These are phyloP conservation scores for Turdus rufiventris DNA, from an alignment of 2,113 vertebrate genomes.

Conservation along the genomic window DNA sequence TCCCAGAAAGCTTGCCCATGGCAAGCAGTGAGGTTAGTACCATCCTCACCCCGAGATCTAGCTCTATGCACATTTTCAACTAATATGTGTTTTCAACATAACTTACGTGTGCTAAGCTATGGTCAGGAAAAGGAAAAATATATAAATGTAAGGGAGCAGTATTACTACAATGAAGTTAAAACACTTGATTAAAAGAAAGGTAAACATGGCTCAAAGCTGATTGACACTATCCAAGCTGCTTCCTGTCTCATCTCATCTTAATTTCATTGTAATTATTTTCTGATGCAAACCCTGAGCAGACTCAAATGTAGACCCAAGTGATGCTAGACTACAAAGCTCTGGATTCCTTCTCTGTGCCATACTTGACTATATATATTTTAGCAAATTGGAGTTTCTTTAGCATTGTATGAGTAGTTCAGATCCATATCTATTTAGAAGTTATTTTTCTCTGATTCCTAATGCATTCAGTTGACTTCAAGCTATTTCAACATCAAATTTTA, in stretches of 20 bases:
- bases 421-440: not conserved
- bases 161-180: not conserved
- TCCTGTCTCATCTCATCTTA: not conserved
- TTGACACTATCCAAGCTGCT: not conserved
- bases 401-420: rapidly evolving
- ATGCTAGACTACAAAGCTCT: not conserved
- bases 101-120: not conserved
- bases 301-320: no score
- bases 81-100: not conserved
- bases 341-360: not conserved
- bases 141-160: not conserved
- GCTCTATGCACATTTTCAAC: not conserved
- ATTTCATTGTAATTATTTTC: not conserved
- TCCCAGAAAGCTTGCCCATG: not conserved
- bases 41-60: not conserved
- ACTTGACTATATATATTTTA: rapidly evolving
- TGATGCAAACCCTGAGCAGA: not conserved
- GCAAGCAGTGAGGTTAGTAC: not conserved
- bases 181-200: not conserved
- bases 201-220: not conserved
- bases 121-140: not conserved
- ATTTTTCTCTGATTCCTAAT: not conserved
- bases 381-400: not conserved
- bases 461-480: not conserved
- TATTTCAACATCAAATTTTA: not conserved